Evolutionary conservation across 2,888 invertebrate genomes (phyloP).

Genomic region (Harpalus rufipes): DNA sequence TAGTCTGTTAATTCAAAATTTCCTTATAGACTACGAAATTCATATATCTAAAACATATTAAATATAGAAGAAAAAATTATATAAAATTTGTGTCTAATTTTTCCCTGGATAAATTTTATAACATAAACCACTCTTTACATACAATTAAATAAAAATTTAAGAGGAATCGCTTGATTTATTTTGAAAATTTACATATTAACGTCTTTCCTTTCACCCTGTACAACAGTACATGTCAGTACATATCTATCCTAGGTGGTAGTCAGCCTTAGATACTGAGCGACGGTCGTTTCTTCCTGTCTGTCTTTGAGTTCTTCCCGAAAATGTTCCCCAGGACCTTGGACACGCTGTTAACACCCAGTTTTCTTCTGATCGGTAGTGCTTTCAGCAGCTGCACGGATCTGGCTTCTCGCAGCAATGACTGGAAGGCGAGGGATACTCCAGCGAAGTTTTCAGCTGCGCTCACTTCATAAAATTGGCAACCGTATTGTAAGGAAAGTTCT

Average conservation of each 20-base stretch:
- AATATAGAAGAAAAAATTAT: too few relatives aligned
- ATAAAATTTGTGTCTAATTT: too few relatives aligned
- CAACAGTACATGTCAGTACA: slow-evolving; percentile 1
- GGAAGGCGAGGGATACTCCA: slow-evolving; percentile 89
- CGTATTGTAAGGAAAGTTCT: slow-evolving; percentile 86
- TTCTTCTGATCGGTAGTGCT: slow-evolving; percentile 84
- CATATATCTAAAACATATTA: too few relatives aligned
- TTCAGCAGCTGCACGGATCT: slow-evolving; percentile 85
- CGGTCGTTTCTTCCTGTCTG: slow-evolving; percentile 87
- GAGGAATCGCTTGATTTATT: background rate
- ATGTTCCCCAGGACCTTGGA: slow-evolving; percentile 89
- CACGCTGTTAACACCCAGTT: slow-evolving; percentile 87
- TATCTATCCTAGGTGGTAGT: slow-evolving; percentile 38
- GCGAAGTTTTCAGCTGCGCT: slow-evolving; percentile 91
- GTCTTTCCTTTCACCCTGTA: background rate
- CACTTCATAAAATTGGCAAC: slow-evolving; percentile 91
- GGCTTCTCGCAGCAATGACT: slow-evolving; percentile 87
- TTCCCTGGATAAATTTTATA: too few relatives aligned
- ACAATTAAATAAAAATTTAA: too few relatives aligned
- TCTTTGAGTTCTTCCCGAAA: slow-evolving; percentile 88
- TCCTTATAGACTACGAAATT: too few relatives aligned
- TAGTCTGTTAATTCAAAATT: too few relatives aligned
- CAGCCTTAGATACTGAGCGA: slow-evolving; percentile 85
- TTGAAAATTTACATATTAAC: background rate
- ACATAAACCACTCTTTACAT: too few relatives aligned